Evolutionary conservation across 64 coral and sea anemone genomes (phyloP).

Genomic region (Montipora sp.): DNA sequence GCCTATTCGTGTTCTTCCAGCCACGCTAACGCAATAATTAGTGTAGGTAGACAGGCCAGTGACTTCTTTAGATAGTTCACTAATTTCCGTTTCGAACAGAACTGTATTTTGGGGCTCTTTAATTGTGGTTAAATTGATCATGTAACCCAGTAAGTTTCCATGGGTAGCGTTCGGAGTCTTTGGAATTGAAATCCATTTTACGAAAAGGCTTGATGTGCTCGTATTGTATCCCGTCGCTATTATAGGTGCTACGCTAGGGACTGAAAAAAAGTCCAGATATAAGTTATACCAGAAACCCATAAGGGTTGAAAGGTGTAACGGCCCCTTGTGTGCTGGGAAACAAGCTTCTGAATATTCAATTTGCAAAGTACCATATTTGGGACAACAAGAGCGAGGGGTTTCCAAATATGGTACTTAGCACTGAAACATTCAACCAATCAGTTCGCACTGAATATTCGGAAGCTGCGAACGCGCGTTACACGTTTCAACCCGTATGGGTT

Average conservation of each 20-base stretch:
- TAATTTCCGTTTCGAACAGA: neutral
- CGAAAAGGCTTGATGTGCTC: conserved; percentile 1
- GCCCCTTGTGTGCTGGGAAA: too few species aligned
- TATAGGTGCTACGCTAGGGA: neutral
- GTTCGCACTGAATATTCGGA: too few species aligned
- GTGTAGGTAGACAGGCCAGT: neutral
- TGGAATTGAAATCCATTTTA: conserved; percentile 24
- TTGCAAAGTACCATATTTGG: too few species aligned
- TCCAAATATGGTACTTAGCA: too few species aligned
- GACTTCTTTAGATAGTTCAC: conserved; percentile 6
- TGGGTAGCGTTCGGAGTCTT: neutral
- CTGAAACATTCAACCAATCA: too few species aligned
- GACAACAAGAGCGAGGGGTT: too few species aligned
- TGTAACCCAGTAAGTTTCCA: conserved; percentile 46
- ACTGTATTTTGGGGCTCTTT: neutral
- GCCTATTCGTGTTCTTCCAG: neutral
- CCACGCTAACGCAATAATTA: conserved; percentile 24
- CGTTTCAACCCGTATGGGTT: too few species aligned
- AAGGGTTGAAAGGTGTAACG: too few species aligned
- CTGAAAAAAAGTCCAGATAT: neutral
- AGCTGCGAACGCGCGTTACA: too few species aligned
- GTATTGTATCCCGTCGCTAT: conserved; percentile 25
- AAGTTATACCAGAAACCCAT: too few species aligned
- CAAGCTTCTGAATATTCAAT: too few species aligned
- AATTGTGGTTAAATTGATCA: neutral